Percentiles rank a stretch among this genome's conserved stretches.
phyloP scores from a whole-genome alignment of 2,797 vertebrate species.

The Brachyalestes nurse region DNA sequence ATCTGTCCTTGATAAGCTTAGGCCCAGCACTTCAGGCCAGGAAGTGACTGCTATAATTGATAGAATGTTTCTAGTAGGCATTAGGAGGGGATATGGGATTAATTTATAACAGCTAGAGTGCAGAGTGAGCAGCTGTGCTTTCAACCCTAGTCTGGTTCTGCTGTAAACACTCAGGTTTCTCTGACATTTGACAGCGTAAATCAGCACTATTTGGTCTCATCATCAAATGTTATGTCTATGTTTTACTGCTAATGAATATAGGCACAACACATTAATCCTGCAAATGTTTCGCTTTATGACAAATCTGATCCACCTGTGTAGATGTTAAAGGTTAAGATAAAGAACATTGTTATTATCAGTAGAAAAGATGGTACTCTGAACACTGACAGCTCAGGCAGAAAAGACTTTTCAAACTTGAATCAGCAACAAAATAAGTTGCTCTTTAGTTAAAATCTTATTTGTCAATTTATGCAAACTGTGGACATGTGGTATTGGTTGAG shows the following conservation, averaged over 20 bases:
- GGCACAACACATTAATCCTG: conserved; percentile 61
- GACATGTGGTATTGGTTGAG: not conserved
- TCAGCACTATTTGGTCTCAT: conserved; percentile 36
- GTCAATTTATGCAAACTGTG: not conserved
- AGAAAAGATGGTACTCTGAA: not conserved
- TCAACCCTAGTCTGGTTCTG: conserved; percentile 27
- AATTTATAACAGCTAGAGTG: conserved; percentile 47
- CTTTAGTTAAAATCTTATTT: not conserved
- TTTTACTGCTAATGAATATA: conserved; percentile 54
- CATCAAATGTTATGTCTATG: conserved; percentile 49
- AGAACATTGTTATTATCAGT: conserved; percentile 19
- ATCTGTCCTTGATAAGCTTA: conserved; percentile 43
- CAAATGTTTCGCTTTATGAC: conserved; percentile 52
- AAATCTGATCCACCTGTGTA: not conserved
- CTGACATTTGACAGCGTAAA: conserved; percentile 51
- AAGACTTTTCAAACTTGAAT: not conserved
- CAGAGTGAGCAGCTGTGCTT: conserved; percentile 13
- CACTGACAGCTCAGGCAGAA: not conserved
- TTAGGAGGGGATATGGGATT: conserved; percentile 31
- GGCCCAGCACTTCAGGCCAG: conserved; percentile 32
- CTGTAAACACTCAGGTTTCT: conserved; percentile 19
- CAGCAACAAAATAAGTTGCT: not conserved
- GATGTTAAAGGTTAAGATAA: not conserved
- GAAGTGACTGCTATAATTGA: conserved; percentile 34
- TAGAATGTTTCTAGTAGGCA: conserved; percentile 17